Evolutionary conservation across 2,113 vertebrate genomes (phyloP), one percentile per base, ranked within the genome.

Genomic region (Thinocorus orbignyianus): DNA sequence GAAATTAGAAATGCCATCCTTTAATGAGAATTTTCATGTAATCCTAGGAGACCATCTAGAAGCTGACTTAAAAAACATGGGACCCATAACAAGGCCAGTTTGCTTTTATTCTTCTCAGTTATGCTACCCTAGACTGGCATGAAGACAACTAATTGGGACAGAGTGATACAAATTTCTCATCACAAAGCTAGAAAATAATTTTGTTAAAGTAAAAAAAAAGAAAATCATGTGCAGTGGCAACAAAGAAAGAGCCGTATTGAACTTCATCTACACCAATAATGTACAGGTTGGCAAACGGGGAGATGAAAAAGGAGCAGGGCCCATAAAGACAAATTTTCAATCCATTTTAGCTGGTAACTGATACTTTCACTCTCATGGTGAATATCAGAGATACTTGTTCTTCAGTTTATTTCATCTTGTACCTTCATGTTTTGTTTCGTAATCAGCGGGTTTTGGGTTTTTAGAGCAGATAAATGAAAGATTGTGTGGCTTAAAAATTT

Each of bases 161-260:
- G 10, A 51, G 48, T 49, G 83, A 74, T 87, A 90, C 48, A 92
- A 61, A 37, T 33, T 69, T 86, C 42, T 72, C 60, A 92, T 65
- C 25, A 95, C 57, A 71, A 97, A 95, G 17, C 31, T 71, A 79
- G 37, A 86, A 96, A 93, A 79, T 23, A 86, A 85, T 91, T 96
- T 62, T 23, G 54, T 93, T 92, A 94, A 97, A 96, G 73, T 79
- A 78, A 82, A 76, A 28, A 62, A 69, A 64, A 66, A 73, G 58
- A 68, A 70, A 62, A 15, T 0, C 1, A 2, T 60, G 51, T n/a
- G 3, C 9, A 71, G 23, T 61, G 79, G 65, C 49, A 88, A 74
- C 61, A 92, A 96, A 94, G 69, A 87, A 76, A 79, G 68, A 82
- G 17, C 33, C 49, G 2, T 87, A 71, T 81, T 94, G 54, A 97